Evolutionary conservation across 1,140 invertebrate genomes (phyloP).

Genomic region (Acromyrmex charruanus): DNA sequence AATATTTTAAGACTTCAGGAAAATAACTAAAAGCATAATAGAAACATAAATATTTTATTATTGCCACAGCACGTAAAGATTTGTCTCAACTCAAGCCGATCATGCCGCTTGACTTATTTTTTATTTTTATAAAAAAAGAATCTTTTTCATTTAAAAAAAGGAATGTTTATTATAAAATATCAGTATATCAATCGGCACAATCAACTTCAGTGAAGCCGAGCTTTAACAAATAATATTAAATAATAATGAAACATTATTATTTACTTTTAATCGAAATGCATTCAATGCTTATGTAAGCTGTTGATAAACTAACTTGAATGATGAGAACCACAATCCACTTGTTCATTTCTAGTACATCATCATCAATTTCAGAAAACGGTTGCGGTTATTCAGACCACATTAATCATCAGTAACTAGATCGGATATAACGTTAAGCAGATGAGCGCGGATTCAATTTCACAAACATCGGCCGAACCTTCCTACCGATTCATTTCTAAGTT

Average conservation of each 20-base stretch:
- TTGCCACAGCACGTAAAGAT: not conserved
- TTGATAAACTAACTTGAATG: constrained; percentile 6
- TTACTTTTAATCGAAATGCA: not conserved
- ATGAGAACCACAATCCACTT: constrained; percentile 26
- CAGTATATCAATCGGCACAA: no score
- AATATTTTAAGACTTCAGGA: not conserved
- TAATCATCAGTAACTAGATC: constrained; percentile 60
- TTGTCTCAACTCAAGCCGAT: no score
- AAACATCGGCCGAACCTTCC: constrained; percentile 36
- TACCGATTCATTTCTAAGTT: constrained; percentile 53
- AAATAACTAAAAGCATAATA: not conserved
- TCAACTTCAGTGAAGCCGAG: no score
- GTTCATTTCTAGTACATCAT: constrained; percentile 40
- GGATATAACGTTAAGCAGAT: constrained; percentile 39
- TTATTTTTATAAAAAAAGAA: no score
- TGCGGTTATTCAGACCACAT: constrained; percentile 58
- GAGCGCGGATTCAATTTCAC: constrained; percentile 45
- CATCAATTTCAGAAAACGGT: constrained; percentile 55
- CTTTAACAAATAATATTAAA: no score
- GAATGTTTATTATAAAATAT: no score
- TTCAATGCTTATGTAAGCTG: not conserved
- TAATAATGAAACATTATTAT: not conserved
- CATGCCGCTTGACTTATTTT: no score
- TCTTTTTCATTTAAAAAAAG: no score
- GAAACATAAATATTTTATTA: not conserved